Base-by-base conservation (phyloP, 2,797 vertebrate species). In the Lerista edwardsae region DNA sequence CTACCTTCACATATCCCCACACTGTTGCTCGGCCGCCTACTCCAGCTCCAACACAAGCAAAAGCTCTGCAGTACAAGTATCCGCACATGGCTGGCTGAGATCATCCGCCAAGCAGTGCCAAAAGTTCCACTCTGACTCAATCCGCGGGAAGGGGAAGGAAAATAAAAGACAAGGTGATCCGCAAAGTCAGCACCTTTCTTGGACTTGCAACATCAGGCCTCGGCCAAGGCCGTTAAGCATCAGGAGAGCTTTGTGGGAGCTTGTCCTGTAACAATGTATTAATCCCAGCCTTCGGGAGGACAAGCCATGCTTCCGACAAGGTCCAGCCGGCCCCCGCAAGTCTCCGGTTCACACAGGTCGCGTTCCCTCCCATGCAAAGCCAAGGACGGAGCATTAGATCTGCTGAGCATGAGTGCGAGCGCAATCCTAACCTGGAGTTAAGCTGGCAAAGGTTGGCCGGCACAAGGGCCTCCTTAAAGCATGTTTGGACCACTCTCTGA, bases 241-340 rank as follows among this genome's bases (percentile, higher is more conserved):
- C 6, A 14, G 34, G 69, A 80, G 10, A 80, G 14, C 25, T 34
- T n/a, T 44, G 47, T 2, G 12, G 2, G 47, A 51, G 47, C 47
- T 51, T 34, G 14, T 68, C 72, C 72, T 59, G 84, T n/a, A 68
- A 85, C 77, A 75, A 34, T 29, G 78, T 47, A 14, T 59, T 68
- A 2, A 9, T 85, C 44, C 64, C 27, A 25, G 78, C 84, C 69
- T 75, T 68, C 51, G 59, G 78, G 59, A n/a, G 15, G 55, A 27
- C 71, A 41, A 4, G 2, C 36, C 39, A 34, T 68, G 23, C 29
- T 25, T 9, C 29, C 2, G 61, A 34, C 25, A 41, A 80, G n/a
- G 71, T 21, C 29, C 10, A 12, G 47, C 72, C 27, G 3, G 21
- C 34, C 44, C 47, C 41, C 29, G 21, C 34, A 51, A 55, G 31